Evolutionary conservation across 2,888 invertebrate species (phyloP).

Genomic region (Opisthograptis luteolata): DNA sequence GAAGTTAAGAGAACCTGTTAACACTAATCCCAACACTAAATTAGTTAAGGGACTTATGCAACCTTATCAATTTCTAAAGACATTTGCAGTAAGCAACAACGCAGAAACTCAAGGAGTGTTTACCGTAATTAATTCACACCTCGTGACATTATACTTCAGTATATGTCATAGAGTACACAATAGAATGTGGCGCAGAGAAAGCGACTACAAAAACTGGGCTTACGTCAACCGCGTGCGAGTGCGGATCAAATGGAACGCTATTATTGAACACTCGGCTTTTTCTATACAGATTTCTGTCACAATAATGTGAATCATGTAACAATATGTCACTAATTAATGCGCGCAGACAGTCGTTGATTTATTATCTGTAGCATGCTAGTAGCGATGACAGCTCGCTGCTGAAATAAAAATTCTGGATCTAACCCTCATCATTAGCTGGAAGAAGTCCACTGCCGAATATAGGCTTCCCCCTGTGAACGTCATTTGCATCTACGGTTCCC

Average conservation of each 20-base stretch:
- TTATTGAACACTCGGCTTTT: conserved; percentile 22
- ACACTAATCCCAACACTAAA: too few relatives aligned
- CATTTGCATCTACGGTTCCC: too few relatives aligned
- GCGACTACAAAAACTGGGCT: conserved; percentile 39
- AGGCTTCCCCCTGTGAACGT: too few relatives aligned
- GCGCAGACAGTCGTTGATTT: not conserved
- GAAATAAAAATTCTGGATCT: too few relatives aligned
- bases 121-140: conserved; percentile 25
- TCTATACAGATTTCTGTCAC: conserved; percentile 21
- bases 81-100: not conserved
- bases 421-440: too few relatives aligned
- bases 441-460: too few relatives aligned
- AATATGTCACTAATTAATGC: conserved; percentile 19
- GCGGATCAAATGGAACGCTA: conserved; percentile 21
- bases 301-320: conserved; percentile 25
- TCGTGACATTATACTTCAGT: conserved; percentile 28
- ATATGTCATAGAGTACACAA: conserved; percentile 32
- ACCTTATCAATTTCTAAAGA: not conserved
- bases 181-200: conserved; percentile 46
- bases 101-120: not conserved
- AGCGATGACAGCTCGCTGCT: too few relatives aligned
- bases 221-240: conserved; percentile 27
- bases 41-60: not conserved
- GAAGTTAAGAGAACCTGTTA: too few relatives aligned
- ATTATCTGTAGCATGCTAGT: not conserved